Conservation (phyloP, 1,140 invertebrate species). For the Lordiphosa stackelbergi region DNA sequence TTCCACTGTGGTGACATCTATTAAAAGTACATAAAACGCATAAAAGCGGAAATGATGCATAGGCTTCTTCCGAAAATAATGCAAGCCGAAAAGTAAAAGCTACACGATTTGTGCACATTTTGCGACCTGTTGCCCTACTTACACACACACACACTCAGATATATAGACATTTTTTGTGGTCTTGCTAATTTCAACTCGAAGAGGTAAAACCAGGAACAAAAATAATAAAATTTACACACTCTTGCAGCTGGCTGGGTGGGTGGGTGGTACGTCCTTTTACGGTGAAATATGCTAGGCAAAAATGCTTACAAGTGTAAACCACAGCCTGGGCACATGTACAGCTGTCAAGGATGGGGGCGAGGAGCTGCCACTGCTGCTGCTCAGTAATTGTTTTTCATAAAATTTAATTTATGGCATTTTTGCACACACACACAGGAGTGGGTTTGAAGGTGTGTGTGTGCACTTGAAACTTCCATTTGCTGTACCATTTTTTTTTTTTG, state of each 20-base stretch:
- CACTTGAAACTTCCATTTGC: slow-evolving; percentile 38
- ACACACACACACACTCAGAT: slow-evolving; percentile 5
- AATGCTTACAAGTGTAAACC: slow-evolving; percentile 75
- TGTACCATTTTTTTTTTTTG: slow-evolving; percentile 23
- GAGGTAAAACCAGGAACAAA: slow-evolving; percentile 19
- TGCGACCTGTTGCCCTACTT: slow-evolving; percentile 71
- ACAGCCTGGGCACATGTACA: slow-evolving; percentile 65
- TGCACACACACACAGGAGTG: slow-evolving; percentile 26
- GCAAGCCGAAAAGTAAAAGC: slow-evolving; percentile 42
- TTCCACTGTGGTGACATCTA: slow-evolving; percentile 68
- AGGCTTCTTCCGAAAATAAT: slow-evolving; percentile 37
- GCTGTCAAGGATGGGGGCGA: slow-evolving; percentile 41
- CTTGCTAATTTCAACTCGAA: slow-evolving; percentile 60
- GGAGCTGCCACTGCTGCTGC: slow-evolving; percentile 29
- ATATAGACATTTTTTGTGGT: slow-evolving; percentile 18
- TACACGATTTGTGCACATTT: slow-evolving; percentile 6
- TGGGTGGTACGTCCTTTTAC: slow-evolving; percentile 11
- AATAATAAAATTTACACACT: slow-evolving; percentile 71
- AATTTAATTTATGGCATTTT: slow-evolving; percentile 75
- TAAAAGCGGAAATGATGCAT: slow-evolving; percentile 69
- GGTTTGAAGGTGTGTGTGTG: slow-evolving; percentile 14
- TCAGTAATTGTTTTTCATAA: slow-evolving; percentile 74
- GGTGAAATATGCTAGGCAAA: slow-evolving; percentile 66
- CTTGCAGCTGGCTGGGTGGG: slow-evolving; percentile 43
- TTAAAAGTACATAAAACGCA: slow-evolving; percentile 71